Percentiles rank a stretch among this genome's conserved stretches.
These are phyloP conservation scores for Enteromius treurensis DNA, from an alignment of 2,797 vertebrate genomes.

Conservation along the genomic window DNA sequence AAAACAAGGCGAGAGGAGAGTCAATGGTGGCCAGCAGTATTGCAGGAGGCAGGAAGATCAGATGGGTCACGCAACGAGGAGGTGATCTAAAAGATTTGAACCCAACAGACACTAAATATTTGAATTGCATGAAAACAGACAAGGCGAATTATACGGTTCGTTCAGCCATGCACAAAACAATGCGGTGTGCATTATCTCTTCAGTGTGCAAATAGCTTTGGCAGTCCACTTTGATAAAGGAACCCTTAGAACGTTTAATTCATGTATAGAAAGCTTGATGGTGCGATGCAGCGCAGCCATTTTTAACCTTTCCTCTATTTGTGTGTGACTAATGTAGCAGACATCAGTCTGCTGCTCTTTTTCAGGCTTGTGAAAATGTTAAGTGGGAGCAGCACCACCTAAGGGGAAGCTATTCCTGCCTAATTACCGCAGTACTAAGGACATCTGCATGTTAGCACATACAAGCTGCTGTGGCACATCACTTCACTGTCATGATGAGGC, in stretches of 20 bases:
- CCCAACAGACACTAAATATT: constrained; percentile 13
- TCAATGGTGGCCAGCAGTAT: neutral
- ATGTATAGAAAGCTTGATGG: constrained; percentile 19
- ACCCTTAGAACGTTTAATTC: constrained; percentile 28
- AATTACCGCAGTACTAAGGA: constrained; percentile 77
- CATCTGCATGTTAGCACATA: constrained; percentile 73
- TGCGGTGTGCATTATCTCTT: constrained; percentile 10
- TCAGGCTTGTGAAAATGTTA: constrained; percentile 57
- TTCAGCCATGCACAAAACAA: constrained; percentile 38
- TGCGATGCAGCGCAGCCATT: neutral
- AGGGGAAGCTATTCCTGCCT: constrained; percentile 70
- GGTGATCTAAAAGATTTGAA: constrained; percentile 42
- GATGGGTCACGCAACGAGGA: constrained; percentile 32
- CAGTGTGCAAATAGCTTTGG: constrained; percentile 23
- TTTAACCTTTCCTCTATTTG: constrained; percentile 5
- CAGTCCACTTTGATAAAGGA: constrained; percentile 16
- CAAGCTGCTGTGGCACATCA: constrained; percentile 62
- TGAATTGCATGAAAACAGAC: constrained; percentile 43
- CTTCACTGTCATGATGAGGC: constrained; percentile 72
- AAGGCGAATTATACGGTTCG: constrained; percentile 40
- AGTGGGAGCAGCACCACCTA: constrained; percentile 68
- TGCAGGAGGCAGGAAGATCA: constrained; percentile 24
- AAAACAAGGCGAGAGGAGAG: constrained; percentile 3
- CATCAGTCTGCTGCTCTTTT: constrained; percentile 70
- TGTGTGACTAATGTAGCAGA: constrained; percentile 33